These are phyloP conservation scores for Leptura quadrifasciata DNA, from an alignment of 2,888 invertebrate species.

Conservation along the genomic window DNA sequence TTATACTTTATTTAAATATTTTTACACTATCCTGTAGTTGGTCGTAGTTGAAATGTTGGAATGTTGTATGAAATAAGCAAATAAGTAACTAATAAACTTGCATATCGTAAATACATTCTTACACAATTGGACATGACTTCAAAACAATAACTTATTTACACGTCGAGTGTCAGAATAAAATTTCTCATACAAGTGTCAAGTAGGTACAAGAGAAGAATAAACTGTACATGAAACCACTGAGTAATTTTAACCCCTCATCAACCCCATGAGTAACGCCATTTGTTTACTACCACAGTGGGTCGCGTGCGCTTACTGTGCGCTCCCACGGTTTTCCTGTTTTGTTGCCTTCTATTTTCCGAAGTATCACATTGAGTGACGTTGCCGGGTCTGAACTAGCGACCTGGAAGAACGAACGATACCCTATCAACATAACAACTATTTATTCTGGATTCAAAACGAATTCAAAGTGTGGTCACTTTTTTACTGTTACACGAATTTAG, in stretches of 20 bases:
- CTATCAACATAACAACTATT: constrained; percentile 34
- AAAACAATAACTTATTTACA: neutral
- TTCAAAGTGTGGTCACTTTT: constrained; percentile 14
- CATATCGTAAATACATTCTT: too few relatives aligned
- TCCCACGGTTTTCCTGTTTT: constrained; percentile 40
- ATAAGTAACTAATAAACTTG: too few relatives aligned
- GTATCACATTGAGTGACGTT: constrained; percentile 35
- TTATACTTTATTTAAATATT: too few relatives aligned
- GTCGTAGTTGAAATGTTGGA: too few relatives aligned
- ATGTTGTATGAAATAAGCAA: too few relatives aligned
- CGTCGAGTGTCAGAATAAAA: neutral
- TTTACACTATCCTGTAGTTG: too few relatives aligned
- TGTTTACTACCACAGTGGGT: constrained; percentile 10
- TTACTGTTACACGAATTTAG: constrained; percentile 5
- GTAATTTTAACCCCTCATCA: neutral
- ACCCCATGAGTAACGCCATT: constrained; percentile 11
- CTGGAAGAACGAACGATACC: constrained; percentile 43
- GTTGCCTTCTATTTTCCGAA: constrained; percentile 35
- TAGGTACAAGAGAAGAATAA: neutral
- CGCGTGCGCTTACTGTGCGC: constrained; percentile 32
- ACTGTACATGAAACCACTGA: neutral
- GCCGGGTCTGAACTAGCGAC: constrained; percentile 30
- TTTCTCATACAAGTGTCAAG: neutral
- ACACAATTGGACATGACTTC: too few relatives aligned
- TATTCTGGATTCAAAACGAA: constrained; percentile 20